phyloP scores from a whole-genome alignment of 2,888 invertebrate species.

The Eristalis intricaria region DNA sequence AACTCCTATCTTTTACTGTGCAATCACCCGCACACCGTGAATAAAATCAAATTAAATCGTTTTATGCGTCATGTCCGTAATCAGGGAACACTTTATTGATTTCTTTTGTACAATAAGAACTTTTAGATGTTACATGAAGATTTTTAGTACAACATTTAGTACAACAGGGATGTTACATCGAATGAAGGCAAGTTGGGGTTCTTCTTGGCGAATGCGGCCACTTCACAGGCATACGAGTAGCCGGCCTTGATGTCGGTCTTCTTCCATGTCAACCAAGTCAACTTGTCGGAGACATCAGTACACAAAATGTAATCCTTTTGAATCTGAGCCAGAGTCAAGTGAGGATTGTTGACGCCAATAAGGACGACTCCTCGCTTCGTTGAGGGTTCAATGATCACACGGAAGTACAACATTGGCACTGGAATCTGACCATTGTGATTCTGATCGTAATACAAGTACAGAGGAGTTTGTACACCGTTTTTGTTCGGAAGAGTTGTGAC shows the following conservation, averaged over 20 bases:
- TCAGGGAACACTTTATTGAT: background rate
- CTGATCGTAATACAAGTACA: constrained; percentile 79
- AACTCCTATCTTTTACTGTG: too few relatives aligned
- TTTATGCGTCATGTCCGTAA: background rate
- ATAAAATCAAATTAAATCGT: background rate
- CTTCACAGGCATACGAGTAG: constrained; percentile 79
- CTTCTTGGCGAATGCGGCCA: constrained; percentile 75
- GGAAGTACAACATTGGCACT: constrained; percentile 84
- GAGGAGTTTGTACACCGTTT: constrained; percentile 77
- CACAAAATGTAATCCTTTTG: constrained; percentile 77
- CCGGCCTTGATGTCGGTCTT: constrained; percentile 75
- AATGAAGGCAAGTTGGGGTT: constrained; percentile 75
- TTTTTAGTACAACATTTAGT: constrained; percentile 52
- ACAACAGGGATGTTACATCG: constrained; percentile 61
- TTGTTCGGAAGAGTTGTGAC: constrained; percentile 82
- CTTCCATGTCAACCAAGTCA: constrained; percentile 82
- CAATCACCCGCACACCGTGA: too few relatives aligned
- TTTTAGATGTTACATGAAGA: constrained; percentile 54
- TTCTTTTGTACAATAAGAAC: constrained; percentile 30
- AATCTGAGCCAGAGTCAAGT: constrained; percentile 76
- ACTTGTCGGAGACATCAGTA: constrained; percentile 81
- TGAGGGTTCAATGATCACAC: constrained; percentile 82
- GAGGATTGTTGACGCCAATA: constrained; percentile 81
- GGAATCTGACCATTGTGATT: constrained; percentile 81
- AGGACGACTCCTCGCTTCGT: constrained; percentile 82